Evolutionary conservation across 2,797 vertebrate genomes (phyloP).

Genomic region (Enteromius fasciolatus): DNA sequence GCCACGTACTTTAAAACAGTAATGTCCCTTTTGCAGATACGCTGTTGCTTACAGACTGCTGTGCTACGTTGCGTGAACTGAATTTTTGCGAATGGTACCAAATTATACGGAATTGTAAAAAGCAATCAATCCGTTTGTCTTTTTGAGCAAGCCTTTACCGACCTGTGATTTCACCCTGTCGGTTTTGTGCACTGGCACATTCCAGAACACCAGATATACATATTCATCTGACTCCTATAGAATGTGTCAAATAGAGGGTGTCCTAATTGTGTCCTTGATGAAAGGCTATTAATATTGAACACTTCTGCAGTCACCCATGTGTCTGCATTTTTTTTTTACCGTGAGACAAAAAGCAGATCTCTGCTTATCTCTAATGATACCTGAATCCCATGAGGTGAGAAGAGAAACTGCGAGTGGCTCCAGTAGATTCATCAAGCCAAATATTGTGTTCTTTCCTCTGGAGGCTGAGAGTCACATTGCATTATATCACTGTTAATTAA

Average conservation of each 20-base stretch:
- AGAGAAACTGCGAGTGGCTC: conserved; percentile 75
- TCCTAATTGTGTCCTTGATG: conserved; percentile 88
- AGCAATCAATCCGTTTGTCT: conserved; percentile 63
- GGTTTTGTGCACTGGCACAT: conserved; percentile 70
- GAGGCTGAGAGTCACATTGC: conserved; percentile 79
- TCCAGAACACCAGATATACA: conserved; percentile 74
- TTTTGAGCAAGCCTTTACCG: conserved; percentile 62
- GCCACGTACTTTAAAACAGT: not conserved
- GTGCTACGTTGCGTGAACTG: not conserved
- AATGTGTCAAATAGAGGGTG: conserved; percentile 82
- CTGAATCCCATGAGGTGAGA: conserved; percentile 79
- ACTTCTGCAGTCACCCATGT: conserved; percentile 72
- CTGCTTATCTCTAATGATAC: conserved; percentile 85
- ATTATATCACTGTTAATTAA: conserved; percentile 85
- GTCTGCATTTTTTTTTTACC: conserved; percentile 55
- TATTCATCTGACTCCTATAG: conserved; percentile 79
- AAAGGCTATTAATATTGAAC: conserved; percentile 86
- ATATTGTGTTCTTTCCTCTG: conserved; percentile 76
- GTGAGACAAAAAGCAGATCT: conserved; percentile 78
- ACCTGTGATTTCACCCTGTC: conserved; percentile 72
- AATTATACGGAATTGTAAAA: not conserved
- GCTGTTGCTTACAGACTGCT: not conserved
- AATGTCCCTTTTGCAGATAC: not conserved
- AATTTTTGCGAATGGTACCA: no score
- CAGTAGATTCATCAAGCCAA: conserved; percentile 84